Percentiles rank a stretch among this genome's conserved stretches.
Evolutionary conservation across 2,888 invertebrate species (phyloP).

Genomic region (Julus scandinavius): DNA sequence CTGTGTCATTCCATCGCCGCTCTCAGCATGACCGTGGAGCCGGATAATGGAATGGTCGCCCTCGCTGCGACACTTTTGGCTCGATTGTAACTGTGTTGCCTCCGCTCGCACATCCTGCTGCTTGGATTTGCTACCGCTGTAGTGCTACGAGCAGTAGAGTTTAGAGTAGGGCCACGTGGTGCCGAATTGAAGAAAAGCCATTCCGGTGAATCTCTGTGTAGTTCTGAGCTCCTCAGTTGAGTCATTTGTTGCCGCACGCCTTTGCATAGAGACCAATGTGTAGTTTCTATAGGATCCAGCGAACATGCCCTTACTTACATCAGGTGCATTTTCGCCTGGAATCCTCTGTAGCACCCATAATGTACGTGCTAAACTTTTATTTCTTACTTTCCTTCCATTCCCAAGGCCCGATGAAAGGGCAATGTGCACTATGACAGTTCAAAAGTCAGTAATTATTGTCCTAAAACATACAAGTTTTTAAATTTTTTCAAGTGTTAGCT

Average conservation of each 20-base stretch:
- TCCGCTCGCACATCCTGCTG: conserved; percentile 12
- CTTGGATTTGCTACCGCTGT: neutral
- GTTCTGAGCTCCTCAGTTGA: neutral
- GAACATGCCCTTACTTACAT: neutral
- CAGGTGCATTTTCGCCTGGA: neutral
- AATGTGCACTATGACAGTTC: neutral
- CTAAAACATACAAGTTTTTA: no score
- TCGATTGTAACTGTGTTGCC: neutral
- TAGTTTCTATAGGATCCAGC: neutral
- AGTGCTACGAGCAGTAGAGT: neutral
- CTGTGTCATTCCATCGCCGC: neutral
- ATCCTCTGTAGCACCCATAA: neutral
- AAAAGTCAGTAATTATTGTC: neutral
- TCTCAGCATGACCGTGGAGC: conserved; percentile 21
- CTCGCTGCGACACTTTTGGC: conserved; percentile 30
- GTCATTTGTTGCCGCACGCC: conserved; percentile 3
- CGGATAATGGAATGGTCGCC: conserved; percentile 36
- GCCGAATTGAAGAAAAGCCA: neutral
- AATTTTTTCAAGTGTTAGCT: no score
- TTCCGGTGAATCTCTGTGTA: neutral
- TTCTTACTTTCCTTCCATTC: neutral
- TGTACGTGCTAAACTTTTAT: neutral
- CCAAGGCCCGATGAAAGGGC: neutral
- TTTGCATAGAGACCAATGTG: neutral
- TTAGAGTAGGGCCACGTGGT: neutral